Evolutionary conservation across 2,113 vertebrate genomes (phyloP).

Genomic region (Nothoprocta perdicaria): DNA sequence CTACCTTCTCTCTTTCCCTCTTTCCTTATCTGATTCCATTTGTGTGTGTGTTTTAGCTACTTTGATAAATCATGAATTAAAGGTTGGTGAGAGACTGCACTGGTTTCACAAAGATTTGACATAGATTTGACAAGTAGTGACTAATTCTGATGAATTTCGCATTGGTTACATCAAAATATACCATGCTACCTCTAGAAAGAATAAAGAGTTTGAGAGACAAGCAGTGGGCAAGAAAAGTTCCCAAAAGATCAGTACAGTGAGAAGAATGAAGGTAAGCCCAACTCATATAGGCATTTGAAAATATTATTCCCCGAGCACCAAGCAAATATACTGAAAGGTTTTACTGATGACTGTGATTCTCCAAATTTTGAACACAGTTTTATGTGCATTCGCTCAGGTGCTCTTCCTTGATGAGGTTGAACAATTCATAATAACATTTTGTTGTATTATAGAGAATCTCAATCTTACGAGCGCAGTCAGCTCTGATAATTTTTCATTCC

Average conservation of each 20-base stretch:
- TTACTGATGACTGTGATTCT: background rate
- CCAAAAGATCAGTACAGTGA: background rate
- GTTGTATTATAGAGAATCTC: background rate
- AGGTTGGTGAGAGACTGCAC: background rate
- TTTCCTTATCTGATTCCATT: background rate
- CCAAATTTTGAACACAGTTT: background rate
- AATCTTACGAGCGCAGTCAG: background rate
- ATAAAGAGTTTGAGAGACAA: background rate
- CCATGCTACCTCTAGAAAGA: background rate
- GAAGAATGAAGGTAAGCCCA: background rate
- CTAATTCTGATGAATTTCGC: background rate
- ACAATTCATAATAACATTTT: background rate
- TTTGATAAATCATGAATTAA: background rate
- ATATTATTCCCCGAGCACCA: background rate
- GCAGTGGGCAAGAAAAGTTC: background rate
- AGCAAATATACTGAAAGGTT: background rate
- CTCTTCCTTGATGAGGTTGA: background rate
- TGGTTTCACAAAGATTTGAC: background rate
- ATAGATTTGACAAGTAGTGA: background rate
- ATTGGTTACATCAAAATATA: constrained; percentile 29
- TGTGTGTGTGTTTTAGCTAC: background rate
- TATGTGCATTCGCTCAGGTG: background rate
- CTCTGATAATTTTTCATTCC: background rate
- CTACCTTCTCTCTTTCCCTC: background rate
- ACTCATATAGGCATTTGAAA: background rate